Conservation (phyloP, 2,888 invertebrate genomes). For the Lycocerus yunnanus region DNA sequence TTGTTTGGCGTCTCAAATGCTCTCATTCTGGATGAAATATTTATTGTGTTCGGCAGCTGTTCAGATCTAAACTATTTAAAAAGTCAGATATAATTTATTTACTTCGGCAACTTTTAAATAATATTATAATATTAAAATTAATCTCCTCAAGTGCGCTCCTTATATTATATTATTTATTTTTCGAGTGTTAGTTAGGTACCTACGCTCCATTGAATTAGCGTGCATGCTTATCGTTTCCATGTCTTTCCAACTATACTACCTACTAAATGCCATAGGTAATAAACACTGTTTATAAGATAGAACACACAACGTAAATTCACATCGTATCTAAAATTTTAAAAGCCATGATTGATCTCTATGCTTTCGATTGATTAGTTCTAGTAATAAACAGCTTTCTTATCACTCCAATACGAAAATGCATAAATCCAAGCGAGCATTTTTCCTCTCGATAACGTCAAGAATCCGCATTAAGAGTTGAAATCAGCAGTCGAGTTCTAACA, state of each 20-base stretch:
- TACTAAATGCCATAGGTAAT: not conserved
- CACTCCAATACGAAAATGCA: not conserved
- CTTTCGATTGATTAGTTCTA: slow-evolving; percentile 27
- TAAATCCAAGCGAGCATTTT: not conserved
- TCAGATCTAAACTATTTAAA: slow-evolving; percentile 17
- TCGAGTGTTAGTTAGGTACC: no score
- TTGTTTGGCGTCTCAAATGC: slow-evolving; percentile 29
- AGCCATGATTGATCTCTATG: slow-evolving; percentile 19
- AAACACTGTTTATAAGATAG: slow-evolving; percentile 1
- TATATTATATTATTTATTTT: not conserved
- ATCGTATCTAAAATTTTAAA: slow-evolving; percentile 19
- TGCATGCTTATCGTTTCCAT: not conserved
- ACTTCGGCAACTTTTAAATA: not conserved
- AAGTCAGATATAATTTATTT: slow-evolving; percentile 27
- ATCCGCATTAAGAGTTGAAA: not conserved
- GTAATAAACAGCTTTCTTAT: slow-evolving; percentile 26
- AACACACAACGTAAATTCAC: slow-evolving; percentile 11
- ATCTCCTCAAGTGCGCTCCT: not conserved
- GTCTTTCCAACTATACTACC: not conserved
- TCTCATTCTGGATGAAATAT: slow-evolving; percentile 24
- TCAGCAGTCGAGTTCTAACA: slow-evolving; percentile 1
- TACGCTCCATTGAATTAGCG: not conserved
- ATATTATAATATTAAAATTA: not conserved
- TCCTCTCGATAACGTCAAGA: not conserved
- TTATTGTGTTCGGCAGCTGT: slow-evolving; percentile 30